Evolutionary conservation across 2,888 invertebrate genomes (phyloP), one percentile per base, ranked within the genome.

Genomic region (Ceratothoa steindachneri): DNA sequence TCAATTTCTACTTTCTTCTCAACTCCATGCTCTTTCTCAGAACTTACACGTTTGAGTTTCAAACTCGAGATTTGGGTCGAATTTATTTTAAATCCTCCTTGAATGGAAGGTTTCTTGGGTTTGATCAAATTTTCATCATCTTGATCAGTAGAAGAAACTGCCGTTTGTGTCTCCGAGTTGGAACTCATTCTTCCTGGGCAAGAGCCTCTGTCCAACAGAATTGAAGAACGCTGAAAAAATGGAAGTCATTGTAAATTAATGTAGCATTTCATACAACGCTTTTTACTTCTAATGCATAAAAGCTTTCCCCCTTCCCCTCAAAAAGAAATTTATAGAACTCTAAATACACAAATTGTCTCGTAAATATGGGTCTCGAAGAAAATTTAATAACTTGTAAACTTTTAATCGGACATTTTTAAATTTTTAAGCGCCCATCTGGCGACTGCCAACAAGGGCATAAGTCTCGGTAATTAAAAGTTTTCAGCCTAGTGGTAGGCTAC

Each of bases 161-260:
- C 12, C 1, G 60, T 60, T n/a, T 60, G 60, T 22, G 60, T 60
- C 24, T 24, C 60, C 2, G 60, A 60, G 3, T 60, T 24, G n/a
- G 60, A 24, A 24, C 60, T 60, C 24, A 24, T 22, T 60, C 60
- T 60, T 12, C n/a, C 60, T 12, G 60, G 24, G 19, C 12, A n/a
- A 12, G n/a, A 22, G n/a, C n/a, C 27, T 1, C 60, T 2, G 9
- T 60, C 24, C 24, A 24, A 24, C 27, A 60, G 24, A 1, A 24
- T 60, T 24, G 60, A 60, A 22, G 60, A 60, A n/a, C 60, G 2
- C 60, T 60, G 60, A 2, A 60, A 60, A 24, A 60, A 60, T 60
- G 19, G 19, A n/a, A 51, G 19, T 51, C 15, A 51, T 51, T n/a
- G 19, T 51, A 51, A 51, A n/a, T n/a, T n/a, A n/a, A n/a, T n/a